Base-by-base conservation (phyloP, 2,888 invertebrate genomes). In the Cecidostiba fungosa region DNA sequence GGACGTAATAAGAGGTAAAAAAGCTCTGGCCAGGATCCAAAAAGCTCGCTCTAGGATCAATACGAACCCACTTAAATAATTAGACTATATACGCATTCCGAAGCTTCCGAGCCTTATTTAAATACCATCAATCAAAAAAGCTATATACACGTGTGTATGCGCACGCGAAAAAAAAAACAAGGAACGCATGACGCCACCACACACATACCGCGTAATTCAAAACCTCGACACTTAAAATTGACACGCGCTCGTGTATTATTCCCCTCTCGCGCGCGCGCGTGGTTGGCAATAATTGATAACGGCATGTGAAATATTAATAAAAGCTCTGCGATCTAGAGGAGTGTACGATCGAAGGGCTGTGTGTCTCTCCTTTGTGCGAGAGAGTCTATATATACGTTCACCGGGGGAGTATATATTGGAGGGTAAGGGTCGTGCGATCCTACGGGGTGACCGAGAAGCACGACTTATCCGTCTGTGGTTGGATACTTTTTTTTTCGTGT, bases 251-350 rank as follows among this genome's bases (percentile, higher is more conserved):
- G 14, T 29, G 43, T 43, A 12, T 39, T 1, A n/a, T 12, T 12
- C 29, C 29, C 14, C 26, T 3, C 66, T 3, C 14, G 23, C 12
- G 0, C 23, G 1, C 26, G 26, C 66, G 26, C 26, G 66, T 66
- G 66, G 14, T 29, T 8, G 16, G 66, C n/a, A 66, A 66, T 66
- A 66, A 26, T 26, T 26, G 26, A 66, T 66, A 66, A 23, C 66
- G 66, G 14, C 66, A 29, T 29, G 66, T 66, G 29, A 66, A 66
- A 66, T 66, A 66, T 66, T 66, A 10, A 66, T 26, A 66, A 66
- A 66, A 66, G 66, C 29, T 26, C n/a, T 3, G 3, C 29, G 66
- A 10, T 66, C 66, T 26, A 62, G 66, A 1, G 10, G n/a, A 54
- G 54, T 4, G 10, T 26, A 10, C 23, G 62, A 62, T 62, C 26